Evolutionary conservation across 1,140 invertebrate genomes (phyloP), one percentile per base, ranked within the genome.

Genomic region (Eriosoma lanigerum): DNA sequence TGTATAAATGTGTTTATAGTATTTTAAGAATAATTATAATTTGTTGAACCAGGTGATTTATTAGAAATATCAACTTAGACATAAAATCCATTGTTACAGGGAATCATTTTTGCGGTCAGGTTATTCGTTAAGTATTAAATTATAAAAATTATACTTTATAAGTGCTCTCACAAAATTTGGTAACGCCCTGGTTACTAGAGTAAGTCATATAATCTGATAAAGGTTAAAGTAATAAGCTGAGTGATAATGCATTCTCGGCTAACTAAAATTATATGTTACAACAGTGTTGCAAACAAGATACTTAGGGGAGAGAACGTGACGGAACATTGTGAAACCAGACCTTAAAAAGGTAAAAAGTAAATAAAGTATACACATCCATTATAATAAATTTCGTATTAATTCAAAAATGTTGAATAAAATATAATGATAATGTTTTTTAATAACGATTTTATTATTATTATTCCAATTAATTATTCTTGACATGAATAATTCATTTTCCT

Each of bases 61-160:
- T n/a, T n/a, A n/a, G n/a, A n/a, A n/a, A n/a, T n/a, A n/a, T n/a
- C n/a, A n/a, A n/a, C n/a, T n/a, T n/a, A n/a, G n/a, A 24, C 12
- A 58, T 58, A 24, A 58, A 58, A 4, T 21, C 54, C n/a, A n/a
- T n/a, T n/a, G 3, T 15, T 21, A 24, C 10, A 24, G 54, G 21
- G 54, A 13, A 58, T 21, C 54, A 13, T 13, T n/a, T n/a, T n/a
- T 24, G 12, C 12, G 21, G 21, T 58, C 21, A 21, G 54, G 24
- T 58, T 58, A 58, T 58, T 58, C 24, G 21, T 58, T 58, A 58
- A 58, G 54, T n/a, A 58, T 58, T 58, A n/a, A 58, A 58, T 58
- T 58, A 58, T 24, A 58, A 24, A 10, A 4, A 10, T n/a, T 19
- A 56, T 19, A 56, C n/a, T n/a, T 21, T 56, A 56, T 24, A 10